These are phyloP conservation scores for Epistrophe eligans DNA, from an alignment of 2,888 invertebrate genomes.

Conservation along the genomic window DNA sequence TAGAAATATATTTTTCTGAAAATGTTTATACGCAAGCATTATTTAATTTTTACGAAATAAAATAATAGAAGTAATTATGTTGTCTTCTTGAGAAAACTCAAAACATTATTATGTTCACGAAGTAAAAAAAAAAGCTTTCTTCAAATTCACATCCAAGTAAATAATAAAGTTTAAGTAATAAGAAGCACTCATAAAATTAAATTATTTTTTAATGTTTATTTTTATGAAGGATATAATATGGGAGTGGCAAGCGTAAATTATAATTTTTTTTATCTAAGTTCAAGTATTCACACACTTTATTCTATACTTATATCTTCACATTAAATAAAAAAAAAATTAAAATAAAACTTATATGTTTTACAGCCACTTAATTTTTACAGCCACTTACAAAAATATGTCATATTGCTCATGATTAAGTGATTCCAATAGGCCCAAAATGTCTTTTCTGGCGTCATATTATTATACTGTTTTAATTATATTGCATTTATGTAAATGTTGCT, in stretches of 20 bases:
- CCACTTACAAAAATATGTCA: conserved; percentile 83
- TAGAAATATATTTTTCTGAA: too few species aligned
- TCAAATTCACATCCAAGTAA: background rate
- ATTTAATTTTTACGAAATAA: too few species aligned
- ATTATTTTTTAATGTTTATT: background rate
- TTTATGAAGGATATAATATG: background rate
- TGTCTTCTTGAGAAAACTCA: too few species aligned
- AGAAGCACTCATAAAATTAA: background rate
- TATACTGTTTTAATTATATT: conserved; percentile 16
- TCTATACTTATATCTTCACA: background rate
- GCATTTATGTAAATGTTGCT: conserved; percentile 16
- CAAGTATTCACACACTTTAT: background rate
- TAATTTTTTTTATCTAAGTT: background rate
- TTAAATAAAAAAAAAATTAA: background rate
- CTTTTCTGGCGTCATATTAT: conserved; percentile 82
- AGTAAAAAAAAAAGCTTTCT: background rate
- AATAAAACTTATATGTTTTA: background rate
- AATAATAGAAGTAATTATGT: too few species aligned
- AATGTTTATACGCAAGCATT: too few species aligned
- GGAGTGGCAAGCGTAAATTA: background rate
- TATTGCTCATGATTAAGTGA: conserved; percentile 83
- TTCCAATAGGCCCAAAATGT: conserved; percentile 82
- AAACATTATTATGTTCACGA: too few species aligned
- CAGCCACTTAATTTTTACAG: conserved; percentile 17
- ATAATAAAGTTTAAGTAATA: background rate